Conservation (phyloP, 2,888 invertebrate species). For the Platypus cylindrus region DNA sequence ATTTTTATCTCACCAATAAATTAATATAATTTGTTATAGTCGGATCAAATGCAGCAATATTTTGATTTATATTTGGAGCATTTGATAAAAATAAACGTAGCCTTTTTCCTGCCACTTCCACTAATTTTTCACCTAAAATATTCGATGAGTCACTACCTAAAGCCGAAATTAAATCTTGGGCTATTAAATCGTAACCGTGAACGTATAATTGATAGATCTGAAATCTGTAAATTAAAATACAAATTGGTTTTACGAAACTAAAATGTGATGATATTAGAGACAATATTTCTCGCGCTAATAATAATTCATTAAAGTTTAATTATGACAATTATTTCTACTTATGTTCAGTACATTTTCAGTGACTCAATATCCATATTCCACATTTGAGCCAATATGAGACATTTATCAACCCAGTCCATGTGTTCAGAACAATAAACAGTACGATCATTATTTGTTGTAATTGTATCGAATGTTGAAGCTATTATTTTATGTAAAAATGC, state of each 20-base stretch:
- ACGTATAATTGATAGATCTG: slow-evolving; percentile 55
- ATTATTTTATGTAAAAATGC: slow-evolving; percentile 65
- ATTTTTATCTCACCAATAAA: slow-evolving; percentile 39
- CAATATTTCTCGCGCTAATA: too few species aligned
- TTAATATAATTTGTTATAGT: slow-evolving; percentile 65
- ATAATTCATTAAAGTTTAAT: too few species aligned
- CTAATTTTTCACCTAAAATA: slow-evolving; percentile 55
- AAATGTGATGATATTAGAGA: too few species aligned
- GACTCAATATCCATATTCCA: slow-evolving; percentile 68
- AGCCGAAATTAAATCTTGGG: slow-evolving; percentile 48
- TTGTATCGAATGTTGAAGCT: slow-evolving; percentile 58
- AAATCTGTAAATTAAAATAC: slow-evolving; percentile 14
- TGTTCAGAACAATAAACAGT: slow-evolving; percentile 39
- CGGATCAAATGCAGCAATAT: slow-evolving; percentile 66
- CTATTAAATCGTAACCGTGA: slow-evolving; percentile 48
- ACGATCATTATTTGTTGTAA: slow-evolving; percentile 45
- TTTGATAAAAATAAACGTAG: slow-evolving; percentile 52
- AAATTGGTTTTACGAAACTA: too few species aligned
- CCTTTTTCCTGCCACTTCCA: slow-evolving; percentile 72
- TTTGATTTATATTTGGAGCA: slow-evolving; percentile 46
- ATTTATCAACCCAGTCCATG: slow-evolving; percentile 58
- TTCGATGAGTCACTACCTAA: slow-evolving; percentile 61
- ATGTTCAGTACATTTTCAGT: slow-evolving; percentile 48
- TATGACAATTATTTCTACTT: neutral
- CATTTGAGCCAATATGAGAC: slow-evolving; percentile 33